phyloP scores from a whole-genome alignment of 1,140 invertebrate genomes.

The Euwallacea similis region DNA sequence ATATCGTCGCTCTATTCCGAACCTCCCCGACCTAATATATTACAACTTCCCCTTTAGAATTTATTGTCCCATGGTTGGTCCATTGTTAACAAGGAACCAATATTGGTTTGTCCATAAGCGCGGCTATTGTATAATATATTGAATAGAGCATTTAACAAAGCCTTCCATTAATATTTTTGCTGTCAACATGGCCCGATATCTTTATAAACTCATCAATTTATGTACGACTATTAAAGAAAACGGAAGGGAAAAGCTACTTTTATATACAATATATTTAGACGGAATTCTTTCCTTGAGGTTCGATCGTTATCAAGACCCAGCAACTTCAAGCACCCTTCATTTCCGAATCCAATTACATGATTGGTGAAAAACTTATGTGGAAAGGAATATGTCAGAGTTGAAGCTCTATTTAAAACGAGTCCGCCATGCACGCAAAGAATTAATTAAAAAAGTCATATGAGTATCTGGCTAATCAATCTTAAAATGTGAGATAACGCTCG shows the following conservation, averaged over 20 bases:
- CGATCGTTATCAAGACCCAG: not conserved
- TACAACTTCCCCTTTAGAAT: constrained; percentile 11
- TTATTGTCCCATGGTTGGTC: constrained; percentile 27
- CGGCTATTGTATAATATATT: constrained; percentile 36
- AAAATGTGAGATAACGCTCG: constrained; percentile 20
- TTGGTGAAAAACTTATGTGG: constrained; percentile 2
- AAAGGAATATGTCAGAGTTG: constrained; percentile 21
- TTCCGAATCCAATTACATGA: constrained; percentile 18
- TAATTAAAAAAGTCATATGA: constrained; percentile 30
- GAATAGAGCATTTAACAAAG: constrained; percentile 37
- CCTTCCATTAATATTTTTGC: constrained; percentile 37
- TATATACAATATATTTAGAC: not conserved
- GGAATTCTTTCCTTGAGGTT: not conserved
- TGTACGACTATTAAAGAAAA: constrained; percentile 2
- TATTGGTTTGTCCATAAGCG: constrained; percentile 35
- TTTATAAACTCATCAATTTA: constrained; percentile 36
- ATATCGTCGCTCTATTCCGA: not conserved
- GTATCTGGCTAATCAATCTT: constrained; percentile 34
- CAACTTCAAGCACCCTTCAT: not conserved
- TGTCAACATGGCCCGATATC: constrained; percentile 30
- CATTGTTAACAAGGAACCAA: constrained; percentile 34
- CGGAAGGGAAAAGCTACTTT: not conserved
- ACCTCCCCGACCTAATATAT: constrained; percentile 9
- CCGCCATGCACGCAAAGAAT: constrained; percentile 24
- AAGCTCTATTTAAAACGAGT: constrained; percentile 25